Base-by-base conservation (phyloP, 2,888 invertebrate genomes). In the Netelia inedita region DNA sequence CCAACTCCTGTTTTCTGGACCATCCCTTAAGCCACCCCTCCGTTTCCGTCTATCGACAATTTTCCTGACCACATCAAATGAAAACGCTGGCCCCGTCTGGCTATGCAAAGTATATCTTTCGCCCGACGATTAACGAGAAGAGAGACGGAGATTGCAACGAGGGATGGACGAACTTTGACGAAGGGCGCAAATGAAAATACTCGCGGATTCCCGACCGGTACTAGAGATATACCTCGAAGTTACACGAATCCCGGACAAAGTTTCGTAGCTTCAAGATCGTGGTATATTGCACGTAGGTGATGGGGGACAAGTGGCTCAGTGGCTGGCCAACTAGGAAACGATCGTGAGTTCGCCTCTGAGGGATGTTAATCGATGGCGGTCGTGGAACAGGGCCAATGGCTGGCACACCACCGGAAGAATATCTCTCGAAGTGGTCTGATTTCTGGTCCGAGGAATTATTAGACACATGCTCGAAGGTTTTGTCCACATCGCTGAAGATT, bases 41-140 rank as follows among this genome's bases (percentile, higher is more conserved):
- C 43, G 46, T 50, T 53, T 28, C 53, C 59, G 19, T 71, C 35
- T 41, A 19, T 59, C 43, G 68, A 69, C 68, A 78, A 76, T 81
- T 81, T 81, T 71, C 83, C 86, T 88, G 89, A 90, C 91, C 91
- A 91, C 91, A 91, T 91, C 91, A 91, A 91, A 90, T 91, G 88
- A 87, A 86, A 87, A 80, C 53, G 76, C 66, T 73, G 79, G 80
- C 71, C 68, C 35, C 23, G 41, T 85, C 81, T 79, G 76, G 86
- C 87, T 89, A 90, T 89, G 90, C 88, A 90, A 89, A 90, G 88
- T 89, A 89, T 89, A 85, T 85, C 79, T 82, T 73, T 79, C 65
- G 74, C 75, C 16, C 55, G 73, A 79, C 82, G 72, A 28, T 35
- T 61, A 28, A 53, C 63, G 57, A 63, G 72, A 83, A 76, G 78